A percentile compares a stretch with the other conserved stretches of the same genome.
phyloP scores from a whole-genome alignment of 2,888 invertebrate species.

The Yponomeuta malinellus region DNA sequence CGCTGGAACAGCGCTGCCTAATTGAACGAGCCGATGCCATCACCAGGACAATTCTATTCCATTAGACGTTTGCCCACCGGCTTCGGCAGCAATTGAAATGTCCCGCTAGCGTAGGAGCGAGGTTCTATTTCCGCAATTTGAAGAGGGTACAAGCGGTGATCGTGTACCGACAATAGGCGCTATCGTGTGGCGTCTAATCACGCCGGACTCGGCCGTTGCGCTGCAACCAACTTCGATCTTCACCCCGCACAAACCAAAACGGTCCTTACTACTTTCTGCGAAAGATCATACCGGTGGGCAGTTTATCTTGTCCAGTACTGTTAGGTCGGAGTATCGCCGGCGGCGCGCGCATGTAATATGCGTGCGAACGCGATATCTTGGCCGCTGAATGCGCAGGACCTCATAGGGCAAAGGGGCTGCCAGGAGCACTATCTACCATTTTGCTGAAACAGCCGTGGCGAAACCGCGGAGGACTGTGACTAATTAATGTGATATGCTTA shows the following conservation, averaged over 20 bases:
- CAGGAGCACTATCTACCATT: conserved; percentile 22
- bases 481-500: conserved; percentile 12
- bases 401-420: conserved; percentile 18
- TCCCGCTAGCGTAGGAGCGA: conserved; percentile 67
- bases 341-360: conserved; percentile 60
- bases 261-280: not conserved
- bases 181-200: conserved; percentile 75
- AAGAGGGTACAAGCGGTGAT: conserved; percentile 67
- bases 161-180: conserved; percentile 72
- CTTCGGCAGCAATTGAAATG: conserved; percentile 65
- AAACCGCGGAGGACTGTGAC: conserved; percentile 24
- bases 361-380: conserved; percentile 66
- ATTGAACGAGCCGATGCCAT: not conserved
- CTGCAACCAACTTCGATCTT: not conserved
- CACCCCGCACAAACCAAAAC: not conserved
- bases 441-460: conserved; percentile 39
- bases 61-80: conserved; percentile 51
- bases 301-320: conserved; percentile 41
- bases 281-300: not conserved
- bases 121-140: conserved; percentile 73
- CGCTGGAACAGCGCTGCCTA: conserved; percentile 4
- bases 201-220: conserved; percentile 37
- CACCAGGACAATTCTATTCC: conserved; percentile 38
- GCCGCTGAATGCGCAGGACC: conserved; percentile 29
- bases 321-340: conserved; percentile 58